These are phyloP conservation scores for Acheta domesticus DNA, from an alignment of 2,888 invertebrate genomes.

Conservation along the genomic window DNA sequence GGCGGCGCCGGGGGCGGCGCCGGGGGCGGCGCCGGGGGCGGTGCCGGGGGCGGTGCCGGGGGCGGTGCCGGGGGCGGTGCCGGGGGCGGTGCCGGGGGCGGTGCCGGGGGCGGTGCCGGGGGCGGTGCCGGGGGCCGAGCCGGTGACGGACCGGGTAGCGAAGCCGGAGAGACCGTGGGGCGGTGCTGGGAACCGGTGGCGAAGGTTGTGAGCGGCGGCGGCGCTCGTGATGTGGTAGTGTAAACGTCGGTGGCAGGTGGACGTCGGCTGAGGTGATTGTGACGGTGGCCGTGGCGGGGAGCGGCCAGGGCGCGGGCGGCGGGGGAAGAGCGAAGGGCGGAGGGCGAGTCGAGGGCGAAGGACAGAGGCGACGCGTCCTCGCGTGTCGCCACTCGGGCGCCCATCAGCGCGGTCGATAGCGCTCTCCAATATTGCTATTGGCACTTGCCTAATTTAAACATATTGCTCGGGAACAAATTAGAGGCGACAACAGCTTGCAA, in stretches of 20 bases:
- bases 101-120: too few species aligned
- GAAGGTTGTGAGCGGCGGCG: too few species aligned
- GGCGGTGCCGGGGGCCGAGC: neutral
- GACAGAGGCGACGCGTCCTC: neutral
- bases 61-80: neutral
- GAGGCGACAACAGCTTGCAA: slow-evolving; percentile 21
- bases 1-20: too few species aligned
- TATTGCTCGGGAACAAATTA: slow-evolving; percentile 25
- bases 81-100: neutral
- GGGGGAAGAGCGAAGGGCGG: neutral
- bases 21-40: neutral
- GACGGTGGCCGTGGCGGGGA: neutral
- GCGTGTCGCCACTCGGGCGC: neutral
- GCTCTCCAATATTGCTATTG: slow-evolving; percentile 23
- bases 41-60: neutral
- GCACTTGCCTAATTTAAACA: slow-evolving; percentile 27
- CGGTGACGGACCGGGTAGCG: too few species aligned
- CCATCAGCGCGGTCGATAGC: neutral
- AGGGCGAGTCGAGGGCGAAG: neutral
- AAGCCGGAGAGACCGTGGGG: too few species aligned
- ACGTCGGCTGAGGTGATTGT: too few species aligned
- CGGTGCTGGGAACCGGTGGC: too few species aligned
- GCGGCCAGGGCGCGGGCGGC: neutral
- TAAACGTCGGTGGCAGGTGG: too few species aligned
- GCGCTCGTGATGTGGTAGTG: too few species aligned